A percentile compares a stretch with the other conserved stretches of the same genome.
phyloP scores from a whole-genome alignment of 2,888 invertebrate genomes.

The Julus scanicus region DNA sequence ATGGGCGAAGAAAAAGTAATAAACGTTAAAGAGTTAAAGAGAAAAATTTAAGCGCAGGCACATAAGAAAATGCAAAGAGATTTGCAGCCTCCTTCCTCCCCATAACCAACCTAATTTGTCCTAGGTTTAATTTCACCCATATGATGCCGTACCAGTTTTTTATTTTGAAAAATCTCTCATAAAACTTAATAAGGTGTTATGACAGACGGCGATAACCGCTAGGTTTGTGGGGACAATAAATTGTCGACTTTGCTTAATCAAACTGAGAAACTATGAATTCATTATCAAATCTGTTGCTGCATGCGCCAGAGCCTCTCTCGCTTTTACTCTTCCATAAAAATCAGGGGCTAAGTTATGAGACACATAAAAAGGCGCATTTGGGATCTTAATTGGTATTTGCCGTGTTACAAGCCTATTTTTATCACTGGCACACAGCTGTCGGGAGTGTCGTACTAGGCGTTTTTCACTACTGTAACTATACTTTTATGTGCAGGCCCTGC shows the following conservation, averaged over 20 bases:
- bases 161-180: constrained; percentile 41
- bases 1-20: constrained; percentile 39
- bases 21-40: constrained; percentile 42
- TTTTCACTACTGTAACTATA: constrained; percentile 47
- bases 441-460: constrained; percentile 48
- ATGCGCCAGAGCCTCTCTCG: not conserved
- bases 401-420: constrained; percentile 56
- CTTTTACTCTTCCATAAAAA: constrained; percentile 56
- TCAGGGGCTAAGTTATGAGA: constrained; percentile 56
- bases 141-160: constrained; percentile 41
- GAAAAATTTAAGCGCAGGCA: constrained; percentile 3
- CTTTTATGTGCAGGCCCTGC: constrained; percentile 20
- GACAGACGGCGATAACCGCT: constrained; percentile 57
- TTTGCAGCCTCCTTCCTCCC: constrained; percentile 14
- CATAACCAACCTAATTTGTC: constrained; percentile 47
- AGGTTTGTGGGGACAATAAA: constrained; percentile 55
- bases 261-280: constrained; percentile 58
- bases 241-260: constrained; percentile 57
- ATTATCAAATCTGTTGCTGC: constrained; percentile 56
- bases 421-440: constrained; percentile 55
- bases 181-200: constrained; percentile 56
- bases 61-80: not conserved
- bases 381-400: constrained; percentile 58
- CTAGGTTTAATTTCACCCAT: constrained; percentile 48
- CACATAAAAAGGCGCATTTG: constrained; percentile 57